A percentile compares a stretch with the other conserved stretches of the same genome.
phyloP scores from a whole-genome alignment of 2,113 vertebrate species.

The Acanthochromis polyacanthus region DNA sequence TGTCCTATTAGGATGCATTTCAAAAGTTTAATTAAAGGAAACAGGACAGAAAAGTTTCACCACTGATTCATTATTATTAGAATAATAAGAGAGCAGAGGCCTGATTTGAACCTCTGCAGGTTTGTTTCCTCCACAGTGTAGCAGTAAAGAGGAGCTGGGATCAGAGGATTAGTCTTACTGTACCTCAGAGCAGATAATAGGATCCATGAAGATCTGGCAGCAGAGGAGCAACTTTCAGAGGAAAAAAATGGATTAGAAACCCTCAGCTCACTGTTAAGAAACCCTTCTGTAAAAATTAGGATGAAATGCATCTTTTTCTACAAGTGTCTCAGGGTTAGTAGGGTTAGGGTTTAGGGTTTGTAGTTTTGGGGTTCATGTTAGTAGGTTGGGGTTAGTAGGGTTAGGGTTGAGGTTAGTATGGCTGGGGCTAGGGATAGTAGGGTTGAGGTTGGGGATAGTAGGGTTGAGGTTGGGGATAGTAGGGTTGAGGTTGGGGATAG shows the following conservation, averaged over 20 bases:
- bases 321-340: too few species aligned
- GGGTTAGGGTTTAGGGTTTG: too few species aligned
- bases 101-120: background rate
- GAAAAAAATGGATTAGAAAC: background rate
- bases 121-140: background rate
- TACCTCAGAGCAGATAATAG: slow-evolving; percentile 39
- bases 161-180: slow-evolving; percentile 73
- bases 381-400: too few species aligned
- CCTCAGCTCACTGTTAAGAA: too few species aligned
- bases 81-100: slow-evolving; percentile 11
- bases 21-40: slow-evolving; percentile 47
- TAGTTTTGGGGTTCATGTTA: too few species aligned
- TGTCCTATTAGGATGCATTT: slow-evolving; percentile 35
- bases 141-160: slow-evolving; percentile 53
- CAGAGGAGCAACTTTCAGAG: background rate
- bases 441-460: too few species aligned
- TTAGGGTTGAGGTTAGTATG: too few species aligned
- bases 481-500: too few species aligned
- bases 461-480: too few species aligned
- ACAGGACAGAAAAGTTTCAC: background rate
- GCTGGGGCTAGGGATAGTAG: too few species aligned
- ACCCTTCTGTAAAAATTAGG: too few species aligned
- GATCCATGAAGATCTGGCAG: slow-evolving; percentile 23
- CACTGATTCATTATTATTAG: slow-evolving; percentile 30
- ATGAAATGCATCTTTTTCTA: too few species aligned